Evolutionary conservation across 2,888 invertebrate genomes (phyloP), one percentile per base, ranked within the genome.

Genomic region (Drosophila koepferae): DNA sequence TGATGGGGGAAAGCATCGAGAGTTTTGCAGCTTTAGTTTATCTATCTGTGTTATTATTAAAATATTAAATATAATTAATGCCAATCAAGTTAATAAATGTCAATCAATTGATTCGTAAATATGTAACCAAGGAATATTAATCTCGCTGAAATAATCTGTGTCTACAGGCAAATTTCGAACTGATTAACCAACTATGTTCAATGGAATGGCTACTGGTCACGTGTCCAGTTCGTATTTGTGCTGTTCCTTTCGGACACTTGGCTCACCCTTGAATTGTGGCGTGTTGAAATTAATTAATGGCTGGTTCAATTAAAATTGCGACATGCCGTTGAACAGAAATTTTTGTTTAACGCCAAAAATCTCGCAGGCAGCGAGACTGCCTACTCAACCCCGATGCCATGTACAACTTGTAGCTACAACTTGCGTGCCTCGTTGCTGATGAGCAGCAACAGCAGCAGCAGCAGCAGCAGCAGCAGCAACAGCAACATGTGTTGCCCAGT

Each of bases 291-390:
- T 92, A 92, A 92, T 92, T 92, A 92, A 92, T 92, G 91, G 90
- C 91, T 91, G 86, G 89, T 92, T 92, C 92, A 92, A 92, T 92
- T 92, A 92, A 92, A 91, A 92, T 92, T 91, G 91, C 91, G 91
- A 92, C 92, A 92, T 91, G 90, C 87, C 80, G 91, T 90, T 89
- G 90, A 91, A 90, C 91, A 91, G 79, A 80, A 55, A 76, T 75
- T 77, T 80, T 78, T 67, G 58, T 54, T 64, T 63, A 74, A 71
- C 59, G 58, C 77, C 77, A 77, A 85, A 72, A 63, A 51, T 51
- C 5, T 63, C 51, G 36, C 55, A 61, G 60, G 76, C 61, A 56
- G 63, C 34, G 28, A 28, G 28, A 48, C 20, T 48, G 46, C 44
- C 77, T 71, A 59, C 68, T 56, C 53, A 46, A 14, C 58, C 51